Evolutionary conservation across 1,140 invertebrate species (phyloP).

Genomic region (Microplitis demolitor): DNA sequence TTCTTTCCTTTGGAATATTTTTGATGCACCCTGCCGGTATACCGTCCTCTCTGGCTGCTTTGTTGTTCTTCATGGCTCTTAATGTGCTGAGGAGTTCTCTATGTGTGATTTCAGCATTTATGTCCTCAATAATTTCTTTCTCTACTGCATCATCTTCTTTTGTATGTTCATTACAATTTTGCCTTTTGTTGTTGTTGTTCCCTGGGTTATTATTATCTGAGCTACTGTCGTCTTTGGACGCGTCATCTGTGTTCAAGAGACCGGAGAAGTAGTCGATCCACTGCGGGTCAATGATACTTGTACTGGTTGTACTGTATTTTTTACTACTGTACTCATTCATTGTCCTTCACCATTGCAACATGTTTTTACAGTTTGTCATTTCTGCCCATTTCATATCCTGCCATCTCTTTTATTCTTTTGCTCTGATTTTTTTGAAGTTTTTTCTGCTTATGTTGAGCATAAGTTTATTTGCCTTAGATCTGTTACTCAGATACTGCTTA

Average conservation of each 20-base stretch:
- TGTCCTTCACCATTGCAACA: background rate
- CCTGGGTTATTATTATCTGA: too few relatives aligned
- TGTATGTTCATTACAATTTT: too few relatives aligned
- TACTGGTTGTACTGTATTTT: background rate
- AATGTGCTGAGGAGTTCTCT: conserved; percentile 35
- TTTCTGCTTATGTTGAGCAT: too few relatives aligned
- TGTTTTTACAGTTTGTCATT: background rate
- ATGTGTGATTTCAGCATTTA: background rate
- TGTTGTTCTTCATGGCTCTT: conserved; percentile 38
- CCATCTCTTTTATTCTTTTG: background rate
- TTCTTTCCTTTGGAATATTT: conserved; percentile 13
- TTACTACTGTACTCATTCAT: background rate
- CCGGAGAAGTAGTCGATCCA: too few relatives aligned
- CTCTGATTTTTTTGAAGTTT: background rate
- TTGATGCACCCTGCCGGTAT: conserved; percentile 40
- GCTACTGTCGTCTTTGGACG: too few relatives aligned
- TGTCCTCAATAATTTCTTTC: background rate
- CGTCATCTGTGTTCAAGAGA: too few relatives aligned
- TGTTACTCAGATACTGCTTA: background rate
- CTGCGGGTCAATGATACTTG: too few relatives aligned
- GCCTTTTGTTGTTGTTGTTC: too few relatives aligned
- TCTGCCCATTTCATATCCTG: background rate
- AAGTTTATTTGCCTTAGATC: background rate
- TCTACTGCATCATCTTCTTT: too few relatives aligned
- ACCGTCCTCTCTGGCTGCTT: conserved; percentile 39